Base-by-base conservation (phyloP, 2,113 vertebrate genomes). In the Brachyhypopomus gauderio region DNA sequence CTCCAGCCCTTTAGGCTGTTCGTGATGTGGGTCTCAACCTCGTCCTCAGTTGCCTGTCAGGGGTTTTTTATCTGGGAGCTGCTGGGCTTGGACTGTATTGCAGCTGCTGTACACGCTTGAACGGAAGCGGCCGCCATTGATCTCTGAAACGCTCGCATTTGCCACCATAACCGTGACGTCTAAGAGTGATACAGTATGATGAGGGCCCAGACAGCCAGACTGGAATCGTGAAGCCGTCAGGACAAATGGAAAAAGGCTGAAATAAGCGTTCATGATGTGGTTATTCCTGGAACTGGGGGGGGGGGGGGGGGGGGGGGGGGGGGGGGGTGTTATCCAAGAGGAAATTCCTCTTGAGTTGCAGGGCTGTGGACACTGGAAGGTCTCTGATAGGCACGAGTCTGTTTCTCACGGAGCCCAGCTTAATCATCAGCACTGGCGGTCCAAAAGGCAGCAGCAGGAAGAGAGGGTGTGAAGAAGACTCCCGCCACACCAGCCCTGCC, bases 301-400 rank as follows among this genome's bases (percentile, higher is more conserved):
- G 62, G 38, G 60, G 36, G 80, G 48, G 80, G 41, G 55, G 60
- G 66, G 73, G 77, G 38, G 81, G n/a, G n/a, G n/a, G 62, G 41
- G 66, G 58, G 55, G 58, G 34, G 34, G 71, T 58, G 77, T 80
- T 83, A 86, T 81, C 85, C 82, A 72, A 62, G 70, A 83, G 81
- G 85, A 86, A 86, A 77, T 83, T 62, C 69, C 63, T 80, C 72
- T 67, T 80, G 83, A 78, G 63, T 73, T 80, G 72, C 80, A 70
- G 75, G 63, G 60, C 60, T 85, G 60, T 22, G 59, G 72, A 45
- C 41, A 14, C 74, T 52, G 78, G 73, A 58, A 27, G 75, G 34
- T 80, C 52, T 67, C 75, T 76, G 78, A 85, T 77, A 80, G 48
- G 55, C 36, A 4, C 20, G 17, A 55, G 34, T 63, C 36, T 62